A percentile compares a stretch with the other conserved stretches of the same genome.
These are phyloP conservation scores for Spondyliosoma cantharus DNA, from an alignment of 2,797 vertebrate species.

Conservation along the genomic window DNA sequence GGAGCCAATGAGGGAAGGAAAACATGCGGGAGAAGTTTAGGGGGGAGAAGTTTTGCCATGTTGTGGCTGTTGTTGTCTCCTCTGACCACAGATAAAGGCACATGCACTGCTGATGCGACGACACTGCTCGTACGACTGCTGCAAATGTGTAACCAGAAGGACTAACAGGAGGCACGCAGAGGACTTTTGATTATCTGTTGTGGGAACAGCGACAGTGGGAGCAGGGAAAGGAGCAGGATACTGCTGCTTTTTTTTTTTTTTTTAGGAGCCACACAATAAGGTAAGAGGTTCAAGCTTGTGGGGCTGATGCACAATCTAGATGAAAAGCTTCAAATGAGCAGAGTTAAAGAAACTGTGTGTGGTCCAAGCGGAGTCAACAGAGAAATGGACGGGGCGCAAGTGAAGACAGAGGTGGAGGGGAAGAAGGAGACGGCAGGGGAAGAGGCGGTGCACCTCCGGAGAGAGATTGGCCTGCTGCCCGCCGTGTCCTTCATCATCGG, in stretches of 20 bases:
- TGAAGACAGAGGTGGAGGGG: constrained; percentile 23
- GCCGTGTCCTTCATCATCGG: constrained; percentile 87
- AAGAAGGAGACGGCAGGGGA: constrained; percentile 41
- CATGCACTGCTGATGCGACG: not conserved
- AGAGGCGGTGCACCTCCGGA: constrained; percentile 82
- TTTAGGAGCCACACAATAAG: constrained; percentile 2
- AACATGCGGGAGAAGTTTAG: constrained; percentile 13
- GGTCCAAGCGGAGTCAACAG: not conserved
- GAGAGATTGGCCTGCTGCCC: constrained; percentile 85
- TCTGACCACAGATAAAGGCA: not conserved
- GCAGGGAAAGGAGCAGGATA: not conserved
- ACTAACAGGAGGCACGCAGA: not conserved
- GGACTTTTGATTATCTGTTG: not conserved
- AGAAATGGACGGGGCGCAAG: constrained; percentile 47
- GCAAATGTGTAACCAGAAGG: constrained; percentile 1
- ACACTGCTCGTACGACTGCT: not conserved
- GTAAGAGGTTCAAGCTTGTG: constrained; percentile 11
- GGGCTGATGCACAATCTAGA: not conserved
- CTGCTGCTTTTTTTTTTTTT: not conserved
- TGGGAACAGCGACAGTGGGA: not conserved
- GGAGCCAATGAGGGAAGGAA: constrained; percentile 61
- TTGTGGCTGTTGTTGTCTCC: constrained; percentile 4
- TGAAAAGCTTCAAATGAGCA: not conserved
- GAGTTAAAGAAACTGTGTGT: not conserved
- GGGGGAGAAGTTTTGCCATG: not conserved